These are phyloP conservation scores for Metopia argyrocephala DNA, from an alignment of 2,888 invertebrate genomes.

Conservation along the genomic window DNA sequence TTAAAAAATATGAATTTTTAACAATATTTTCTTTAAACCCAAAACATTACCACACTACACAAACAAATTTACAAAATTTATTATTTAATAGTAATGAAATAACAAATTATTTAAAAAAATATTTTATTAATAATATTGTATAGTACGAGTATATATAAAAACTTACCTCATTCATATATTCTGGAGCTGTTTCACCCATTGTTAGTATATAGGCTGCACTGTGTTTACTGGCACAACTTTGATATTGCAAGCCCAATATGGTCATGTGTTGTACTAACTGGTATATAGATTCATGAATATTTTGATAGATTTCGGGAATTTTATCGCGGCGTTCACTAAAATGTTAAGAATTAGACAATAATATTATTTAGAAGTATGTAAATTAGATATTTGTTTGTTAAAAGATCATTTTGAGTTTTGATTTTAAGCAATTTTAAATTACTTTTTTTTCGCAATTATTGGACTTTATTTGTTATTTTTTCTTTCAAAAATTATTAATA, in stretches of 20 bases:
- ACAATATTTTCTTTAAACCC: not conserved
- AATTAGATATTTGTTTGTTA: no score
- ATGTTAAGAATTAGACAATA: not conserved
- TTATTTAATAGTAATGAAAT: not conserved
- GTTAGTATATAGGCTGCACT: constrained; percentile 79
- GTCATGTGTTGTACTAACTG: constrained; percentile 83
- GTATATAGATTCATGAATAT: constrained; percentile 87
- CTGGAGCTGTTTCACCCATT: constrained; percentile 80
- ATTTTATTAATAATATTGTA: no score
- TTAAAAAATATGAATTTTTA: not conserved
- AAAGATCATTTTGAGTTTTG: no score
- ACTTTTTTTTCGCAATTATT: no score
- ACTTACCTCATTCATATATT: constrained; percentile 81
- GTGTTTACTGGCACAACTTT: constrained; percentile 76
- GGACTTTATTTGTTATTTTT: no score
- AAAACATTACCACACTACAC: not conserved
- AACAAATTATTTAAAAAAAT: not conserved
- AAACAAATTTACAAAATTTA: not conserved
- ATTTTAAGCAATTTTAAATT: no score
- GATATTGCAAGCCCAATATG: constrained; percentile 79
- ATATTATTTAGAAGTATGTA: not conserved
- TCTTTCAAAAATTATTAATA: no score
- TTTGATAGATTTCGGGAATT: constrained; percentile 84
- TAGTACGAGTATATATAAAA: not conserved
- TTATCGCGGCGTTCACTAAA: constrained; percentile 85